A percentile compares a stretch with the other conserved stretches of the same genome.
phyloP scores from a whole-genome alignment of 2,113 vertebrate species.

The Marcusenius ussheri region DNA sequence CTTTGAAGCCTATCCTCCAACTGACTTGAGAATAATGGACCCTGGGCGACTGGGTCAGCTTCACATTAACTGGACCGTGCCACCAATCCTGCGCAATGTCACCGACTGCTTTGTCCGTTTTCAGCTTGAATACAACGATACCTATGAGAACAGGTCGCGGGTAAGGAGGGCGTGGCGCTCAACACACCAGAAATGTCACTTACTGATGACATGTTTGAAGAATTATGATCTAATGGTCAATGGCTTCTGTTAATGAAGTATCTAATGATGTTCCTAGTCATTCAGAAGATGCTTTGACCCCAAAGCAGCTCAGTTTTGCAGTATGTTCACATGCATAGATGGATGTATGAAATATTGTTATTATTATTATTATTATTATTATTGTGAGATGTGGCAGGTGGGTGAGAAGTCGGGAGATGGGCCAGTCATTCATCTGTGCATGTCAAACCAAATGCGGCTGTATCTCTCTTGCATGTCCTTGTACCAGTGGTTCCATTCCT shows the following conservation, averaged over 20 bases:
- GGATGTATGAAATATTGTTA: neutral
- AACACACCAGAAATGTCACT: neutral
- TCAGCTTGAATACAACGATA: conserved; percentile 62
- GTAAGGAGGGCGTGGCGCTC: conserved; percentile 50
- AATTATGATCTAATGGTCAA: neutral
- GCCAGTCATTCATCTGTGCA: neutral
- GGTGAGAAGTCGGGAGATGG: neutral
- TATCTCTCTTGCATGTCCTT: no score
- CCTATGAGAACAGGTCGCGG: conserved; percentile 59
- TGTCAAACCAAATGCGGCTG: no score
- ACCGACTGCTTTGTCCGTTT: conserved; percentile 59
- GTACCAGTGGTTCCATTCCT: no score
- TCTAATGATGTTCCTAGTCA: neutral
- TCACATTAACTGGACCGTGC: conserved; percentile 65
- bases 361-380: no score
- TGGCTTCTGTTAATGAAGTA: neutral
- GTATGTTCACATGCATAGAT: neutral
- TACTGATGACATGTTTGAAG: neutral
- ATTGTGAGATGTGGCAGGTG: neutral
- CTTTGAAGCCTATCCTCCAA: conserved; percentile 69
- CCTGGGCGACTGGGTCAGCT: conserved; percentile 72
- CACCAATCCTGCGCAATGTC: conserved; percentile 35
- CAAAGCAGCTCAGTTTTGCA: neutral
- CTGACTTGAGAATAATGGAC: conserved; percentile 63
- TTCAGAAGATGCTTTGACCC: neutral